Evolutionary conservation across 2,888 invertebrate genomes (phyloP).

Genomic region (Drosophila silvestris): DNA sequence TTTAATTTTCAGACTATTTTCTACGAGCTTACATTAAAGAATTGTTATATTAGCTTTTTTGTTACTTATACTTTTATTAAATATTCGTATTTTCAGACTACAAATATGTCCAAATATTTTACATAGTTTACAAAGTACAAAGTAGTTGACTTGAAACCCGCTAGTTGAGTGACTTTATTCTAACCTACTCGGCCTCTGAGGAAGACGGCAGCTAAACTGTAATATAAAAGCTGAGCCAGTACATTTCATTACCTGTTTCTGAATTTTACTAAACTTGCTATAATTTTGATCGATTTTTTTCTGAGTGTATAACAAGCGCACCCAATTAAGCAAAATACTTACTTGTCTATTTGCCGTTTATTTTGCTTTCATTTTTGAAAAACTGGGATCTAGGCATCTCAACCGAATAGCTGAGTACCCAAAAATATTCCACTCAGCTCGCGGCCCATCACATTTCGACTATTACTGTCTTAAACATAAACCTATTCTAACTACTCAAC

Average conservation of each 20-base stretch:
- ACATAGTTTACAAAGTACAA: not conserved
- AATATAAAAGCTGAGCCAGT: not conserved
- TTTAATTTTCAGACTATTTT: not conserved
- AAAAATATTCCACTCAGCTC: not conserved
- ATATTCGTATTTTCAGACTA: not conserved
- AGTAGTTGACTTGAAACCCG: not conserved
- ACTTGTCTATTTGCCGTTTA: not conserved
- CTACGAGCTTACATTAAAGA: not conserved
- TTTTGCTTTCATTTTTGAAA: not conserved
- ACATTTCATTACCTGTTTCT: not conserved
- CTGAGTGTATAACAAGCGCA: not conserved
- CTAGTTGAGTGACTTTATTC: not conserved
- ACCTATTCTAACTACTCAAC: slow-evolving; percentile 6
- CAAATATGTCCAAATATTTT: not conserved
- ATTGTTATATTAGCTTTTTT: not conserved
- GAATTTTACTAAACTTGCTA: not conserved
- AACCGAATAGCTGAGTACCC: not conserved
- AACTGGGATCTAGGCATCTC: not conserved
- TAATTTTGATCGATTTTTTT: not conserved
- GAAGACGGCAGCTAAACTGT: not conserved
- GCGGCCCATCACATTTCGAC: not conserved
- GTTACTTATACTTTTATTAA: not conserved
- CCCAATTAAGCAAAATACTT: slow-evolving; percentile 5
- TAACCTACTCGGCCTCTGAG: not conserved
- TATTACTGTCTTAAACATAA: slow-evolving; percentile 25